Conservation (phyloP, 2,888 invertebrate genomes). For the Phyto melanocephala region DNA sequence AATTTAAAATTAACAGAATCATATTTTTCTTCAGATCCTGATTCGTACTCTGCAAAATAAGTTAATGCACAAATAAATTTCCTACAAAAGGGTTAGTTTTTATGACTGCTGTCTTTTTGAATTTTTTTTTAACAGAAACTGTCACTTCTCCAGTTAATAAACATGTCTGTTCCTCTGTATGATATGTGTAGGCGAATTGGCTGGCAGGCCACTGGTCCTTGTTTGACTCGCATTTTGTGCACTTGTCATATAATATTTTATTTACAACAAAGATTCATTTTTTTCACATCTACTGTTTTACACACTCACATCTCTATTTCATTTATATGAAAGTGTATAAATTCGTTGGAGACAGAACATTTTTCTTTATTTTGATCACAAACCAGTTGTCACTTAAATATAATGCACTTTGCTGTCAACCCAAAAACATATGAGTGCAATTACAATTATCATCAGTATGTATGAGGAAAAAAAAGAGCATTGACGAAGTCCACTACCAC, state of each 20-base stretch:
- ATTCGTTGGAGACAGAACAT: background rate
- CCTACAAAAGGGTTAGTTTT: background rate
- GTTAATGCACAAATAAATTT: too few species aligned
- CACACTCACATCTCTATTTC: too few species aligned
- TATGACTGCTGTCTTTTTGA: background rate
- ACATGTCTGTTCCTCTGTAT: conserved; percentile 23
- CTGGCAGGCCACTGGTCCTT: background rate
- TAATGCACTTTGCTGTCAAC: conserved; percentile 50
- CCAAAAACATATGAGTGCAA: conserved; percentile 43
- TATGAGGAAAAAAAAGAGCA: background rate
- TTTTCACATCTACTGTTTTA: background rate
- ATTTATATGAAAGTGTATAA: background rate
- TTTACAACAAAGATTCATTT: conserved; percentile 34
- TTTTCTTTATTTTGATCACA: conserved; percentile 45
- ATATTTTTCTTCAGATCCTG: too few species aligned
- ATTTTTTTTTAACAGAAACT: conserved; percentile 17
- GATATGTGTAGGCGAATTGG: conserved; percentile 42
- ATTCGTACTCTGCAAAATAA: too few species aligned
- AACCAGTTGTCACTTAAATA: conserved; percentile 61
- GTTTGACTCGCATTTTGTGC: background rate
- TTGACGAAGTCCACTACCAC: background rate
- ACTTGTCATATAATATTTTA: conserved; percentile 57
- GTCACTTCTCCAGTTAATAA: conserved; percentile 54
- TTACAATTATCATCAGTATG: conserved; percentile 28
- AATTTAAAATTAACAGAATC: too few species aligned